These are phyloP conservation scores for Arbacia lixula DNA, from an alignment of 53 echinoderm and acorn worm species.

Conservation along the genomic window DNA sequence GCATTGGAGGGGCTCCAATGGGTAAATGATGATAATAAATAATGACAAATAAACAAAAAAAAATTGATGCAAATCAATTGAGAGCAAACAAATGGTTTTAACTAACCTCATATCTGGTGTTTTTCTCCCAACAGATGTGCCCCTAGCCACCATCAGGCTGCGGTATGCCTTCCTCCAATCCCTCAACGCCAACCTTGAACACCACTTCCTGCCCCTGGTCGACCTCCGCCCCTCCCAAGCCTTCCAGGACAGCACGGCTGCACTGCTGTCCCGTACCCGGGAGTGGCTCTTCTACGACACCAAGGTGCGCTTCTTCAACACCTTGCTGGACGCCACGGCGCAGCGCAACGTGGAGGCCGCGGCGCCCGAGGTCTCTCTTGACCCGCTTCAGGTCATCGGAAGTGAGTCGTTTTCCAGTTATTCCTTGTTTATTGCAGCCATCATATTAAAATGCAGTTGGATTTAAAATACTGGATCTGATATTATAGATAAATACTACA, in stretches of 20 bases:
- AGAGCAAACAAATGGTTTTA: too few species aligned
- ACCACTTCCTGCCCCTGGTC: slow-evolving; percentile 80
- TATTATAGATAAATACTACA: too few species aligned
- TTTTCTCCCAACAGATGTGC: slow-evolving; percentile 63
- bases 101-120: too few species aligned
- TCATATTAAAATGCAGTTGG: too few species aligned
- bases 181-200: slow-evolving; percentile 78
- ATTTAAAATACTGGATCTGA: too few species aligned
- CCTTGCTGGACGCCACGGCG: slow-evolving; percentile 79
- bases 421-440: too few species aligned
- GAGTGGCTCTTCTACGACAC: slow-evolving; percentile 82
- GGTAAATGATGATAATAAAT: too few species aligned
- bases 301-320: slow-evolving; percentile 83
- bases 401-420: too few species aligned
- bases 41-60: too few species aligned
- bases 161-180: slow-evolving; percentile 86
- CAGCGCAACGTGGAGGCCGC: slow-evolving; percentile 86
- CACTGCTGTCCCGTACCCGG: slow-evolving; percentile 72
- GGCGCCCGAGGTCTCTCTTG: slow-evolving; percentile 81
- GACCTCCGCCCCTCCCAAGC: slow-evolving; percentile 86
- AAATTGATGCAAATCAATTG: too few species aligned
- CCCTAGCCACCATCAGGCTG: slow-evolving; percentile 70
- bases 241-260: slow-evolving; percentile 76
- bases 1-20: too few species aligned
- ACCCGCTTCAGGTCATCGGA: slow-evolving; percentile 81